Evolutionary conservation across 2,888 invertebrate species (phyloP).

Genomic region (Limnephilus auricula): DNA sequence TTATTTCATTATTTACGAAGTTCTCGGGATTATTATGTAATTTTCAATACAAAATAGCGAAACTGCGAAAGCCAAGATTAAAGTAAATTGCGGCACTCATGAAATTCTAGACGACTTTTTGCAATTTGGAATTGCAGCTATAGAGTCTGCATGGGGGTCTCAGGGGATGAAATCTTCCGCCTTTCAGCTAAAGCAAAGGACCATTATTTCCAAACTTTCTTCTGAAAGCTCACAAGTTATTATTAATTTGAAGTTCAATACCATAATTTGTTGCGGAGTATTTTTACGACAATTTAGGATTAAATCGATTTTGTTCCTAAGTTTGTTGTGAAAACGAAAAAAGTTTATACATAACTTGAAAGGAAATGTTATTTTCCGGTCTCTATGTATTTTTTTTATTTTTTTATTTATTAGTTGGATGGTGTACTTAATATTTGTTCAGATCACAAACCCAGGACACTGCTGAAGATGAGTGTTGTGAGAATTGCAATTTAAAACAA

Average conservation of each 20-base stretch:
- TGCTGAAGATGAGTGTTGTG: no score
- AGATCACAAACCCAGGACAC: background rate
- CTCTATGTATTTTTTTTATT: background rate
- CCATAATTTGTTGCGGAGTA: background rate
- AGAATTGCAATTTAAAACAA: no score
- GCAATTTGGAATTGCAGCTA: constrained; percentile 27
- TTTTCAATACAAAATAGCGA: background rate
- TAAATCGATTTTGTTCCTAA: no score
- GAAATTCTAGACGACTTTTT: constrained; percentile 8
- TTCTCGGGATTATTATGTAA: constrained; percentile 2
- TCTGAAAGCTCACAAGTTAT: background rate
- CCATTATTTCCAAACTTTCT: background rate
- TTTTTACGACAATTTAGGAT: background rate
- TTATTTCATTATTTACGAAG: background rate
- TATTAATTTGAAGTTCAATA: background rate
- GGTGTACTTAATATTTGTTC: no score
- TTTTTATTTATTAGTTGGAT: background rate
- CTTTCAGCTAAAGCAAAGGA: background rate
- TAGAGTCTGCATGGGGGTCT: background rate
- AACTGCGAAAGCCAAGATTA: constrained; percentile 7
- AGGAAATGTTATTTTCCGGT: background rate
- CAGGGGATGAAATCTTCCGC: constrained; percentile 5
- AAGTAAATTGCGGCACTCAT: constrained; percentile 22
- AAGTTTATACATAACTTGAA: background rate
- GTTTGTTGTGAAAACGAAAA: no score